Percentiles rank a stretch among this genome's conserved stretches.
Evolutionary conservation across 2,113 vertebrate species (phyloP).

Genomic region (Leuciscus idus): DNA sequence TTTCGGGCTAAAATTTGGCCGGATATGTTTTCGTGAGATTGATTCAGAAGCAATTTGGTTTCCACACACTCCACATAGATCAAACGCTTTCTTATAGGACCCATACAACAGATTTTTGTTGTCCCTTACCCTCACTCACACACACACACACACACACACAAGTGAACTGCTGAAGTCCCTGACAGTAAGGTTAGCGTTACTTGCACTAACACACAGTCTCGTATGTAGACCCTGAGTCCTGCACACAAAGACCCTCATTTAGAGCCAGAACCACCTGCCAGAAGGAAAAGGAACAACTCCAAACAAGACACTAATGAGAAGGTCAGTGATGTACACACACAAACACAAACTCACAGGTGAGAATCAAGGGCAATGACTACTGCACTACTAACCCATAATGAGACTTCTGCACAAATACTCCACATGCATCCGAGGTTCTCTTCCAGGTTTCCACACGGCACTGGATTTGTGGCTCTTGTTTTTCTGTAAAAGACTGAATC

Average conservation of each 20-base stretch:
- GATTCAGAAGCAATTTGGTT: neutral
- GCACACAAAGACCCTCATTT: conserved; percentile 57
- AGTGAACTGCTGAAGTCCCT: conserved; percentile 38
- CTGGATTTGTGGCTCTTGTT: neutral
- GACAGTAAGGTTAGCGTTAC: conserved; percentile 39
- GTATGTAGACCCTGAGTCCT: conserved; percentile 59
- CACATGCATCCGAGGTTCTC: neutral
- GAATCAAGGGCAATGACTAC: neutral
- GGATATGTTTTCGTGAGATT: neutral
- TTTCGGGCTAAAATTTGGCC: neutral
- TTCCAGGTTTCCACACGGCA: neutral
- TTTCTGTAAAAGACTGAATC: neutral
- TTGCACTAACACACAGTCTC: conserved; percentile 55
- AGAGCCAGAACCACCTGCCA: conserved; percentile 54
- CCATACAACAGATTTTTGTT: neutral
- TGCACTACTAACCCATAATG: conserved; percentile 3
- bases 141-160: neutral
- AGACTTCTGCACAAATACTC: neutral
- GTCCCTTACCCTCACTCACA: conserved; percentile 4
- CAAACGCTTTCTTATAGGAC: neutral
- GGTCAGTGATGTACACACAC: conserved; percentile 50
- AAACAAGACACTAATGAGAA: conserved; percentile 56
- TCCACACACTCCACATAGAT: neutral
- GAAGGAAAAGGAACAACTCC: conserved; percentile 61
- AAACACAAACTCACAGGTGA: neutral